phyloP scores from a whole-genome alignment of 37 sponge, comb jelly and placozoan genomes.

The Tethya wilhelma region DNA sequence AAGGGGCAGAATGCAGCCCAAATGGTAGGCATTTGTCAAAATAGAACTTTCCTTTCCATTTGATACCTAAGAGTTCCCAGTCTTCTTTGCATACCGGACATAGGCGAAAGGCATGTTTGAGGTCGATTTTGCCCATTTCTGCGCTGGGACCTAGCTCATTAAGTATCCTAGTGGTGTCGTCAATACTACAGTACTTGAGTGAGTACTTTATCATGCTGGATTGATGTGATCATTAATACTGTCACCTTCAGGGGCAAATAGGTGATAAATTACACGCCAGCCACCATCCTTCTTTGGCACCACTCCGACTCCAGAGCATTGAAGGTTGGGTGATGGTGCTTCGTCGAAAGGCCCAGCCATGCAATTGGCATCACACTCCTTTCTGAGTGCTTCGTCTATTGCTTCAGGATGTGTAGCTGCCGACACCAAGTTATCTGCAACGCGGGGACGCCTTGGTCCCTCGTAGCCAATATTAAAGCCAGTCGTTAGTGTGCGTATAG shows the following conservation, averaged over 20 bases:
- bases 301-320: constrained; percentile 27
- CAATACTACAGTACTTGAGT: constrained; percentile 26
- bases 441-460: constrained; percentile 8
- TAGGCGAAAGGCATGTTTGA: too few species aligned
- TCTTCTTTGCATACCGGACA: constrained; percentile 35
- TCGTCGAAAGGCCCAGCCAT: constrained; percentile 28
- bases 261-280: constrained; percentile 52
- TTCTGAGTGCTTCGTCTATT: constrained; percentile 7
- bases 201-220: constrained; percentile 7
- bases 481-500: neutral
- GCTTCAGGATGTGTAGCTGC: constrained; percentile 26
- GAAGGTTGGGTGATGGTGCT: constrained; percentile 17
- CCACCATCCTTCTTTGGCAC: constrained; percentile 52
- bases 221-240: constrained; percentile 44
- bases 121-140: constrained; percentile 43
- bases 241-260: too few species aligned
- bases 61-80: constrained; percentile 44
- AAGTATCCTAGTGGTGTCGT: constrained; percentile 14
- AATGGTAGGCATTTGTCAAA: constrained; percentile 28
- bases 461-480: constrained; percentile 31
- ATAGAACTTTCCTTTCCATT: constrained; percentile 36
- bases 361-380: constrained; percentile 19
- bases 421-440: constrained; percentile 11
- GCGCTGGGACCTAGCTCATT: neutral
- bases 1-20: too few species aligned